Percentiles rank a stretch among this genome's conserved stretches.
Conservation (phyloP, 2,888 invertebrate species). For the Eristalinus aeneus region DNA sequence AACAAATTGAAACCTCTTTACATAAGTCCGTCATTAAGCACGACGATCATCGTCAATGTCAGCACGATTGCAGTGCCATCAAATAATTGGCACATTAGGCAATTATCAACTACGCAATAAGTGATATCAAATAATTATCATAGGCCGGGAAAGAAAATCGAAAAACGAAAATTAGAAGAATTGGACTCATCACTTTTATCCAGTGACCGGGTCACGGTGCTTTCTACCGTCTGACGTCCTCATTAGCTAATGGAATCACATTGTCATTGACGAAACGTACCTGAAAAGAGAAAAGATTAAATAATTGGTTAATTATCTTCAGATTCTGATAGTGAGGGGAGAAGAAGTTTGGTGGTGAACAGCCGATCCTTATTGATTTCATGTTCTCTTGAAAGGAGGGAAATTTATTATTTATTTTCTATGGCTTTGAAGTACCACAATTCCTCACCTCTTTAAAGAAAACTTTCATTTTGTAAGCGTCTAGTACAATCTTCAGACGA, state of each 20-base stretch:
- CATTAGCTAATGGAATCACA: neutral
- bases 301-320: neutral
- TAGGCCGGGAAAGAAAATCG: neutral
- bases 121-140: neutral
- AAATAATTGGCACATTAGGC: neutral
- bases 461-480: too few species aligned
- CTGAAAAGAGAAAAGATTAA: neutral
- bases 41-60: neutral
- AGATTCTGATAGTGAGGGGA: neutral
- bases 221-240: neutral
- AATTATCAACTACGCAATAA: neutral
- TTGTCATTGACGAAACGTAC: neutral
- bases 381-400: neutral
- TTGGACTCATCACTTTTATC: neutral
- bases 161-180: neutral
- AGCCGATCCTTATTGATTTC: neutral
- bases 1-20: neutral
- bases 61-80: neutral
- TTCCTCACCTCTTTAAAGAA: too few species aligned
- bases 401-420: too few species aligned
- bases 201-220: neutral
- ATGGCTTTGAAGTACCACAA: too few species aligned
- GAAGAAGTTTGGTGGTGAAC: too few species aligned
- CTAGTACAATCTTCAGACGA: too few species aligned
- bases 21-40: neutral